Evolutionary conservation across 2,113 vertebrate species (phyloP).

Genomic region (Hypocryptadius cinnamomeus): DNA sequence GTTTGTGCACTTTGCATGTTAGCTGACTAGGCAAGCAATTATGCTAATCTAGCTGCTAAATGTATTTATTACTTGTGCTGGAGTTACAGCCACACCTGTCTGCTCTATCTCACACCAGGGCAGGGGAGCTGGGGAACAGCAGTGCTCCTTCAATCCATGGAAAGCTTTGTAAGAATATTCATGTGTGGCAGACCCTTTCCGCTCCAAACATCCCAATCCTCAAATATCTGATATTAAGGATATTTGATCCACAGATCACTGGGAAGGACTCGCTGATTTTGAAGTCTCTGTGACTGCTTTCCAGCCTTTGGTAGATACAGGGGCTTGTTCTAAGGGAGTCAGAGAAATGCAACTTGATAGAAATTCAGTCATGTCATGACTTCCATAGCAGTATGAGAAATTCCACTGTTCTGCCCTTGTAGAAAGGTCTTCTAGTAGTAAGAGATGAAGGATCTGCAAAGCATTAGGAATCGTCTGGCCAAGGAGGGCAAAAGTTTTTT

Average conservation of each 20-base stretch:
- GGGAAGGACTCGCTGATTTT: background rate
- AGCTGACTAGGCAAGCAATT: conserved; percentile 37
- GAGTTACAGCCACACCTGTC: conserved; percentile 22
- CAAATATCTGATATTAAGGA: background rate
- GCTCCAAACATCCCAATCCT: background rate
- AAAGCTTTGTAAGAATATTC: background rate
- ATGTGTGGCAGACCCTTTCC: background rate
- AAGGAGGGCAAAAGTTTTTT: background rate
- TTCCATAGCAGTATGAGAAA: background rate
- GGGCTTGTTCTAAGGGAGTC: background rate
- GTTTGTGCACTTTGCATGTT: conserved; percentile 40
- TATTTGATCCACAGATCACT: background rate
- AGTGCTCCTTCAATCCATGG: background rate
- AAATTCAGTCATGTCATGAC: background rate
- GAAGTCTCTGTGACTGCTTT: background rate
- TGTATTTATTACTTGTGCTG: conserved; percentile 19
- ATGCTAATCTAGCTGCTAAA: conserved; percentile 38
- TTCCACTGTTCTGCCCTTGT: background rate
- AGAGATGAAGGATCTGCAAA: background rate
- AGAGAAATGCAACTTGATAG: background rate
- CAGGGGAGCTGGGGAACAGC: background rate
- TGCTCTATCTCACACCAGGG: background rate
- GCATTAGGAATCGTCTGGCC: background rate
- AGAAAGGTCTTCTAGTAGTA: background rate
- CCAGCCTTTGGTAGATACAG: background rate